phyloP scores from a whole-genome alignment of 2,113 vertebrate species.

The Oxygymnocypris stewartii region DNA sequence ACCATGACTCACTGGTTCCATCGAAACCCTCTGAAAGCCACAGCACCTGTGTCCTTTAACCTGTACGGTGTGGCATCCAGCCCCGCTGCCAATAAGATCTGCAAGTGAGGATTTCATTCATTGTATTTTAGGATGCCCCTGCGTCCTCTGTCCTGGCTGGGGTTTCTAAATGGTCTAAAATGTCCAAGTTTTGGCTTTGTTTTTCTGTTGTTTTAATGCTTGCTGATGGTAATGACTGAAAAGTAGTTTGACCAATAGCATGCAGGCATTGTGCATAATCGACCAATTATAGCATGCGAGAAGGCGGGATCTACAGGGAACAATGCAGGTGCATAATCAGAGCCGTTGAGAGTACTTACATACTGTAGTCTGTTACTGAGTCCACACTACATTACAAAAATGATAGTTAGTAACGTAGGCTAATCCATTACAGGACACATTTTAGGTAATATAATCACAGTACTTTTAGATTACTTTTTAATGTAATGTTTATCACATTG shows the following conservation, averaged over 20 bases:
- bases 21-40: slow-evolving; percentile 95
- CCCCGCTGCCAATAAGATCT: slow-evolving; percentile 88
- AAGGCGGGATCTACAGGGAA: too few species aligned
- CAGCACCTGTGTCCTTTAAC: slow-evolving; percentile 90
- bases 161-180: neutral
- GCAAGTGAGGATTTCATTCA: slow-evolving; percentile 82
- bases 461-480: too few species aligned
- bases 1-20: slow-evolving; percentile 99
- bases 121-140: neutral
- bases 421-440: too few species aligned
- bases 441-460: too few species aligned
- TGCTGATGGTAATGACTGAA: too few species aligned
- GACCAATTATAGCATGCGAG: neutral
- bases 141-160: neutral
- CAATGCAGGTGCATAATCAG: neutral
- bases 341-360: too few species aligned
- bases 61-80: slow-evolving; percentile 89
- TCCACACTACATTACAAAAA: too few species aligned
- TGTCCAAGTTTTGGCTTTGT: neutral
- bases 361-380: too few species aligned
- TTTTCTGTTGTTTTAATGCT: neutral
- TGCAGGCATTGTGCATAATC: neutral
- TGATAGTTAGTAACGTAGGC: too few species aligned
- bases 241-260: neutral
- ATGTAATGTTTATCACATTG: too few species aligned